phyloP scores from a whole-genome alignment of 2,797 vertebrate genomes.

The Phataginus tetradactyla region DNA sequence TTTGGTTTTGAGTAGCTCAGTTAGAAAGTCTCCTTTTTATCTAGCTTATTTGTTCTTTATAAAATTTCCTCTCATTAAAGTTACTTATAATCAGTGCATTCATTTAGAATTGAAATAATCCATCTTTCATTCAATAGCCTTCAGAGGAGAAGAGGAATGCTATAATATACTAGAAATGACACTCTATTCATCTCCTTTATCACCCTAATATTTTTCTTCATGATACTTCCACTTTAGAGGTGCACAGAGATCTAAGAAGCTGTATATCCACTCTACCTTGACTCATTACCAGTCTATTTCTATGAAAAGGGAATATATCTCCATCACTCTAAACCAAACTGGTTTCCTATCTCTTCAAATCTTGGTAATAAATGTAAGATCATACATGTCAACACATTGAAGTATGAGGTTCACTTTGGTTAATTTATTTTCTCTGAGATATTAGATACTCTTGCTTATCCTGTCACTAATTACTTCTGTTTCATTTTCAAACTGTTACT shows the following conservation, averaged over 20 bases:
- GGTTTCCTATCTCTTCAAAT: background rate
- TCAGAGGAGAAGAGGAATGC: background rate
- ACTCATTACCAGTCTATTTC: background rate
- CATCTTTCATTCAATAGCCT: background rate
- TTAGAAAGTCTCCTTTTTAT: background rate
- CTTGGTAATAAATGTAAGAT: background rate
- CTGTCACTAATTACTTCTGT: background rate
- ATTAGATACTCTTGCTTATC: background rate
- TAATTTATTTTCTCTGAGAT: background rate
- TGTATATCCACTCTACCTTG: background rate
- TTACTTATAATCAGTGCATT: background rate
- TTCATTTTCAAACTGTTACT: slow-evolving; percentile 2
- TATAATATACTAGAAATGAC: background rate
- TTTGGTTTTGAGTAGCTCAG: background rate
- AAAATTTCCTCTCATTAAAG: background rate
- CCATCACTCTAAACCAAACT: background rate
- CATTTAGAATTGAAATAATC: background rate
- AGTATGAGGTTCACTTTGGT: background rate
- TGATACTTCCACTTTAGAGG: background rate
- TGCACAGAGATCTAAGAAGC: background rate
- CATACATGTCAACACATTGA: background rate
- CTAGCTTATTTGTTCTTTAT: background rate
- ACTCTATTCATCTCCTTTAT: background rate
- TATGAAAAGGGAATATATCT: background rate
- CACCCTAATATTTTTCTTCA: background rate